Evolutionary conservation across 2,888 invertebrate species (phyloP).

Genomic region (Acanthosepion pharaonis): DNA sequence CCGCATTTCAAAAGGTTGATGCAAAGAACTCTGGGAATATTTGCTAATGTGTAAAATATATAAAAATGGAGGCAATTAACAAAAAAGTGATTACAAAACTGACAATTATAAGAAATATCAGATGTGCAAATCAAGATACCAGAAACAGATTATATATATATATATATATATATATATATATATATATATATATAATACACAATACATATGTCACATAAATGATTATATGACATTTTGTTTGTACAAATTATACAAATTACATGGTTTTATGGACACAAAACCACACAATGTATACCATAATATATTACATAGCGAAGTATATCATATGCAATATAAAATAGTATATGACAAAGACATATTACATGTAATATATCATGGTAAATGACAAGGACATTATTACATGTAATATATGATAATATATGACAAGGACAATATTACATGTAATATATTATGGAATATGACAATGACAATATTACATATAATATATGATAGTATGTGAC

Average conservation of each 20-base stretch:
- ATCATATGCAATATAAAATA: background rate
- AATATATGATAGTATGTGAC: too few species aligned
- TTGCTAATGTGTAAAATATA: background rate
- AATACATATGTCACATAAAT: background rate
- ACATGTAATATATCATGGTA: too few species aligned
- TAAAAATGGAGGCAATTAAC: background rate
- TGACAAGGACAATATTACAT: too few species aligned
- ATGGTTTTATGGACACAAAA: background rate
- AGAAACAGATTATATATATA: background rate
- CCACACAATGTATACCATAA: background rate
- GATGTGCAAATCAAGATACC: background rate
- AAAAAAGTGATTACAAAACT: background rate
- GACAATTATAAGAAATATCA: background rate
- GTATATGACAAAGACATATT: too few species aligned
- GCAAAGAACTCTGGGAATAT: background rate
- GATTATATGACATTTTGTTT: background rate
- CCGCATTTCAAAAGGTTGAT: background rate
- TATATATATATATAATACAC: background rate
- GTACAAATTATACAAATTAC: background rate
- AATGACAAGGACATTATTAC: too few species aligned
- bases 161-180: conserved; percentile 34
- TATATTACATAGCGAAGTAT: background rate
- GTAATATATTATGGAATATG: too few species aligned
- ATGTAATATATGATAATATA: too few species aligned
- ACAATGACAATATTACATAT: too few species aligned